Conservation (phyloP, 2,888 invertebrate species). For the Octodonta nipae region DNA sequence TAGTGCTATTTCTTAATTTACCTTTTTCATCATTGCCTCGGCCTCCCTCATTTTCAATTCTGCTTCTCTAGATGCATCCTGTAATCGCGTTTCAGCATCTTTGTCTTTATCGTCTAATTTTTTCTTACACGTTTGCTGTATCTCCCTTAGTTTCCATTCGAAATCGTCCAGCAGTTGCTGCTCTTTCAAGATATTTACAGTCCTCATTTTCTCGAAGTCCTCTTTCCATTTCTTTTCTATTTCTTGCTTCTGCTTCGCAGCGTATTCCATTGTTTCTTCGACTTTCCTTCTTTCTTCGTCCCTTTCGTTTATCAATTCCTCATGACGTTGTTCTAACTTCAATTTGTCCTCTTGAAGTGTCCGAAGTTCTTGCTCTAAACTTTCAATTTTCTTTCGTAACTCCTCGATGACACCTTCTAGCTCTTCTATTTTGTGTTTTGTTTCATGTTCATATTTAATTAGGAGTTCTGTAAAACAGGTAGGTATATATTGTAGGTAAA, state of each 20-base stretch:
- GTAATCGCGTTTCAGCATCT: slow-evolving; percentile 41
- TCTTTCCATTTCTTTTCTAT: slow-evolving; percentile 48
- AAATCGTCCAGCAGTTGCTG: slow-evolving; percentile 65
- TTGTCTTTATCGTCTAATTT: slow-evolving; percentile 48
- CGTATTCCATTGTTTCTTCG: slow-evolving; percentile 46
- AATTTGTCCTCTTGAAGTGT: slow-evolving; percentile 38
- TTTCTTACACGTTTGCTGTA: slow-evolving; percentile 55
- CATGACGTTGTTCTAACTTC: slow-evolving; percentile 32
- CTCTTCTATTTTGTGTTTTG: slow-evolving; percentile 33
- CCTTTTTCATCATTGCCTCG: slow-evolving; percentile 32
- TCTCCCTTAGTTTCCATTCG: slow-evolving; percentile 70
- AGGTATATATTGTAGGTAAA: neutral
- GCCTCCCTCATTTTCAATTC: slow-evolving; percentile 31
- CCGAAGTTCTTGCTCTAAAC: slow-evolving; percentile 38
- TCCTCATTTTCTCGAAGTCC: slow-evolving; percentile 55
- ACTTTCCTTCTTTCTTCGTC: slow-evolving; percentile 41
- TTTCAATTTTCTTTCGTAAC: slow-evolving; percentile 38
- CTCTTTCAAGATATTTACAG: slow-evolving; percentile 55
- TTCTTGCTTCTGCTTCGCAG: slow-evolving; percentile 45
- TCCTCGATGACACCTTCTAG: slow-evolving; percentile 38
- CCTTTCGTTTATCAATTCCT: slow-evolving; percentile 29
- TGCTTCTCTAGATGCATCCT: slow-evolving; percentile 33
- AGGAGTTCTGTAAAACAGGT: slow-evolving; percentile 21
- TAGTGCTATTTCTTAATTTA: slow-evolving; percentile 16
- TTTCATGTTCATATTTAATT: slow-evolving; percentile 26